Evolutionary conservation across 2,888 invertebrate species (phyloP), one percentile per base, ranked within the genome.

Genomic region (Baronia brevicornis): DNA sequence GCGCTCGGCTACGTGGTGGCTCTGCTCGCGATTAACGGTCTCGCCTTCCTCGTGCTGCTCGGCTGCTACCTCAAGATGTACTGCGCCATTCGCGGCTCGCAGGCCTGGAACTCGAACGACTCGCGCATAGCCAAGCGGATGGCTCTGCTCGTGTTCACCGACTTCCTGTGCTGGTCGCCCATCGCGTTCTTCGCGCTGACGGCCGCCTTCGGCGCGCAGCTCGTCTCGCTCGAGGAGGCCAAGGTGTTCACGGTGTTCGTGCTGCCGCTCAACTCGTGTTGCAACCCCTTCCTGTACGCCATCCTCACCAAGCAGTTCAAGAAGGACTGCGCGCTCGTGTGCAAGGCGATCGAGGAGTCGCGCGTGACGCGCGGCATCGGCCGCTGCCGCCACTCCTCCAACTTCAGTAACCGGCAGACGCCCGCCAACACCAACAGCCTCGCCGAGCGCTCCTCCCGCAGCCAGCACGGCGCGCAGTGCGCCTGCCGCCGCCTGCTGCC

Each of bases 221-320:
- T 98, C 27, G 94, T 98, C 13, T 94, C 95, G 2, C 86, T 98
- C 39, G 97, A 97, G 66, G 95, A 96, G 75, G 97, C 98, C 25
- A 98, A 98, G 85, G 91, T 95, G 48, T 96, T 95, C 67, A 97
- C 97, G 2, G 97, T 98, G 20, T 97, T 98, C 68, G 92, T 98
- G 33, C 85, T 98, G 51, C 98, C 98, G 1, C 84, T 98, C 42
- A 98, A 98, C 77, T 95, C 96, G 6, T 98, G 97, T 73, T 97
- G 97, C 78, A 98, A 98, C 79, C 98, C 98, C 0, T 98, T 98
- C 70, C 88, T 98, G 13, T 98, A 98, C 71, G 98, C 98, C 28
- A 97, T 98, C 50, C 90, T 98, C 58, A 98, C 98, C 4, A 97
- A 98, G 67, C 97, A 97, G 71, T 97, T 97, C 73, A 97, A 97